These are phyloP conservation scores for Phytoseiulus persimilis DNA, from an alignment of 2,888 invertebrate genomes.

Conservation along the genomic window DNA sequence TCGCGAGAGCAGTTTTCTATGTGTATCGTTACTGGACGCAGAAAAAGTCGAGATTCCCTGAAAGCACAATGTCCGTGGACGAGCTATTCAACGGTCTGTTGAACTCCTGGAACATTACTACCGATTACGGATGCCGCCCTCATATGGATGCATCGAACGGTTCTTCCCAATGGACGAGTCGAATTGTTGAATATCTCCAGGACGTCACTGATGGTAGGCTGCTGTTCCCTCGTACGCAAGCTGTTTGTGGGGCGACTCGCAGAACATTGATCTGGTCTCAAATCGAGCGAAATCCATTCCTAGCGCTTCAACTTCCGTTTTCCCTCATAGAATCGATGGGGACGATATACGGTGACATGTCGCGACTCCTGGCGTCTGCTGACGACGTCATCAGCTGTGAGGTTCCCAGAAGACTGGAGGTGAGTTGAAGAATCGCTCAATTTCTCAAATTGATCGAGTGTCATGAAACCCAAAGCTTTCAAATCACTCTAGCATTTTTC, in stretches of 20 bases:
- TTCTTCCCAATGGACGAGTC: slow-evolving; percentile 24
- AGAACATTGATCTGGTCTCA: no score
- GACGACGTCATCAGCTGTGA: slow-evolving; percentile 5
- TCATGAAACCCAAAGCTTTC: no score
- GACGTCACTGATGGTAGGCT: not conserved
- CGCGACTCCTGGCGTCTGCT: slow-evolving; percentile 11
- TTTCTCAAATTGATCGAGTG: not conserved
- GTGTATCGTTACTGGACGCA: not conserved
- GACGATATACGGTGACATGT: not conserved
- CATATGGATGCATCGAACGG: not conserved
- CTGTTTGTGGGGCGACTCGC: no score
- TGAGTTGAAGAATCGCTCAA: not conserved
- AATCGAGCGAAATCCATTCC: no score
- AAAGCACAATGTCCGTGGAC: not conserved
- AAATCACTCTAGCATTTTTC: no score
- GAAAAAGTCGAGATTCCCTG: not conserved
- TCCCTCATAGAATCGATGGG: not conserved
- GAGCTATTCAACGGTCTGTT: not conserved
- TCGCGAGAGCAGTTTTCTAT: not conserved
- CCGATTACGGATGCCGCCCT: not conserved
- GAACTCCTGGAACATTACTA: not conserved
- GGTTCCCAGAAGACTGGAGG: not conserved
- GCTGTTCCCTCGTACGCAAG: no score
- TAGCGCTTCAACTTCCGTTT: not conserved
- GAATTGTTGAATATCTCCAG: not conserved